These are phyloP conservation scores for Salmo trutta DNA, from an alignment of 2,797 vertebrate genomes.

Conservation along the genomic window DNA sequence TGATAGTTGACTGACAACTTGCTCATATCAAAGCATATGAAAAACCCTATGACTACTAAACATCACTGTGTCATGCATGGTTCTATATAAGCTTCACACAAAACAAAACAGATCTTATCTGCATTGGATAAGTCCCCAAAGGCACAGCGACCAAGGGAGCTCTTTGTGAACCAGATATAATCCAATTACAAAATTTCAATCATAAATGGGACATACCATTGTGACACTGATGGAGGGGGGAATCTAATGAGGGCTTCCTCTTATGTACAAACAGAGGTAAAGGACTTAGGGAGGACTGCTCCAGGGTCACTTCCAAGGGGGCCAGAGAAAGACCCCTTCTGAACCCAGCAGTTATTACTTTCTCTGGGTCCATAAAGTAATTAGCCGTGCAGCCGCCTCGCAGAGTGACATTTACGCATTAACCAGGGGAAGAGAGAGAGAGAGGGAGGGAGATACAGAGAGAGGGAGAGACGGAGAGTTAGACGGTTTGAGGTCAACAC, in stretches of 20 bases:
- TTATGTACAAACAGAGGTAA: background rate
- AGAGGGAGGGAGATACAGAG: background rate
- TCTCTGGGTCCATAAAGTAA: slow-evolving; percentile 28
- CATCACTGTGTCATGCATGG: background rate
- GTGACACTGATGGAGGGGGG: background rate
- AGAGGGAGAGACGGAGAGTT: background rate
- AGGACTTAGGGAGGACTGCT: background rate
- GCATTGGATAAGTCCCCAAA: background rate
- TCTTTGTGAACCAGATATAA: background rate
- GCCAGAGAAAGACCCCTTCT: slow-evolving; percentile 1
- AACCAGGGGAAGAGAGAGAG: slow-evolving; percentile 12
- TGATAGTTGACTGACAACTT: background rate
- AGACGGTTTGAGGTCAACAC: background rate
- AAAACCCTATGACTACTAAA: background rate
- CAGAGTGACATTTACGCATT: background rate
- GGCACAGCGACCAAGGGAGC: background rate
- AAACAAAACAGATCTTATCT: background rate
- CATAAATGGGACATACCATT: background rate
- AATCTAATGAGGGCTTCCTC: background rate
- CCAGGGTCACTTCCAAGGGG: slow-evolving; percentile 7
- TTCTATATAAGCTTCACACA: background rate
- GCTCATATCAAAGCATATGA: background rate
- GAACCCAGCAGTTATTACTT: slow-evolving; percentile 43
- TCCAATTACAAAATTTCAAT: background rate
- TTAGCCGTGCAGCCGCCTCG: slow-evolving; percentile 18